Evolutionary conservation across 2,113 vertebrate species (phyloP).

Genomic region (Hylia prasina): DNA sequence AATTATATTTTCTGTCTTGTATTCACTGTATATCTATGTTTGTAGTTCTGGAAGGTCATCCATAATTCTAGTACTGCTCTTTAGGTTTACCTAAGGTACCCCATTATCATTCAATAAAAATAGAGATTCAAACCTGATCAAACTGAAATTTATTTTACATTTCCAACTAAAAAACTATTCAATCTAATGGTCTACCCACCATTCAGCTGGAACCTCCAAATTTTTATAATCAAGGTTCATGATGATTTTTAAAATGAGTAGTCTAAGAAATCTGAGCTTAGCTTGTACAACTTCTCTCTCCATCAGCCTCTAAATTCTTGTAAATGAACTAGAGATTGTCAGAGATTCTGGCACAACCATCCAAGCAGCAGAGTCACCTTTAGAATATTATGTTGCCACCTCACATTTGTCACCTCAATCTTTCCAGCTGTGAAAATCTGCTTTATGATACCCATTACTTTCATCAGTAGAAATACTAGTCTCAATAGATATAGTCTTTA

Average conservation of each 20-base stretch:
- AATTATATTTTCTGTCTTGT: neutral
- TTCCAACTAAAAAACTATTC: neutral
- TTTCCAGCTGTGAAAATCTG: neutral
- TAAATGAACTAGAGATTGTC: neutral
- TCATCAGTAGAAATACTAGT: neutral
- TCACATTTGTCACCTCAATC: neutral
- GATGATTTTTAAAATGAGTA: neutral
- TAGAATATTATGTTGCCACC: neutral
- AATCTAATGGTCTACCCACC: neutral
- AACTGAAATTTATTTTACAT: neutral
- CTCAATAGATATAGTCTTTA: neutral
- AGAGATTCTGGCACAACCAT: neutral
- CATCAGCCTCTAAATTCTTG: neutral
- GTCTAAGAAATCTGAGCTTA: neutral
- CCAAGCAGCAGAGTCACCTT: neutral
- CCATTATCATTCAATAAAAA: neutral
- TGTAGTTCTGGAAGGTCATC: neutral
- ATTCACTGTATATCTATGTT: neutral
- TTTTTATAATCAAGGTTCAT: neutral
- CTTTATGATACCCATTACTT: neutral
- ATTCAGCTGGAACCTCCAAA: neutral
- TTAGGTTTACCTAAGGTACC: neutral
- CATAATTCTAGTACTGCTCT: neutral
- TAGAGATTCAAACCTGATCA: neutral
- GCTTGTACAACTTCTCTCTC: neutral